Evolutionary conservation across 2,797 vertebrate species (phyloP), one percentile per base, ranked within the genome.

Genomic region (Mormyrops boulengeri): DNA sequence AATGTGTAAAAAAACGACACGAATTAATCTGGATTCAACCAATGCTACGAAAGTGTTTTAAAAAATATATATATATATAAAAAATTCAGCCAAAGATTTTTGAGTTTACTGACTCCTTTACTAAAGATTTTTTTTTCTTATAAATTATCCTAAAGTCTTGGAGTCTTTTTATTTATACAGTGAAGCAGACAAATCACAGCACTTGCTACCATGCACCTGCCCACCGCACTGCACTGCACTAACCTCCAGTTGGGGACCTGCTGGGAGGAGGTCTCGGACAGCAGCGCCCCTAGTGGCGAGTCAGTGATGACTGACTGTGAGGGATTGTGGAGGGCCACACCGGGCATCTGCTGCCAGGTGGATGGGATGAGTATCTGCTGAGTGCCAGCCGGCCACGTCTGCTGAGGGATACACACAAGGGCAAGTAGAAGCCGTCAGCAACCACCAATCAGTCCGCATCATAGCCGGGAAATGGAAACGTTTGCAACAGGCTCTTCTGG

Each of bases 331-430:
- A 99, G 93, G 91, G 98, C 96, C 94, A 99, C 96, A 77, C 98
- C 97, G 0, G 98, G 97, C 96, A 99, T 96, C 95, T 99, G 98
- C 94, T 99, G 98, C 98, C 98, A 99, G 8, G 98, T 96, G 69
- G 98, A 99, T 55, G 98, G 98, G 90, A 99, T 97, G 92, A 99
- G 96, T 90, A 99, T 99, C 95, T 99, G 98, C 92, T 99, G 98
- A 26, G 98, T 97, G 88, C 97, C 98, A 57, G 97, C 97, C n/a
- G 98, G 98, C 98, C 98, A 99, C 91, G 97, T 97, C 96, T 99
- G 98, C 97, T 98, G 94, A 92, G 95, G 92, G 91, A 47, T 62
- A 91, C 7, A 91, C 85, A 93, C 14, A 90, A 92, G 14, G 92
- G 92, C 77, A 85, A 17, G 90, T 12, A 47, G 34, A 30, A 50